Evolutionary conservation across 2,113 vertebrate genomes (phyloP), one percentile per base, ranked within the genome.

Genomic region (Athene cunicularia): DNA sequence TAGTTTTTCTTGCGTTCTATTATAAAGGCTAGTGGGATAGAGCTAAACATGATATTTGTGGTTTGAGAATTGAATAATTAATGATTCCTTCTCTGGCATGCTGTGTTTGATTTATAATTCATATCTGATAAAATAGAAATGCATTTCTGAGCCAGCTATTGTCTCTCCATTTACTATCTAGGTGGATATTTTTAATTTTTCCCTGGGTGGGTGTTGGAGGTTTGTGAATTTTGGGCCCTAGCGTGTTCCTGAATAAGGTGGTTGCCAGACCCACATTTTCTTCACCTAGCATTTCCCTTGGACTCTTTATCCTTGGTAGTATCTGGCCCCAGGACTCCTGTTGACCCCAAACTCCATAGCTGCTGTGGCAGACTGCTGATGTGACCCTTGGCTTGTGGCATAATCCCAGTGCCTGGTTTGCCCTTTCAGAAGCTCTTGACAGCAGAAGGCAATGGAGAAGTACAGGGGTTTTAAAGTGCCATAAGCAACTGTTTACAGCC

Each of bases 71-170:
- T 97, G 74, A 87, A 96, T 95, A 93, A 94, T 95, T 95, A 70
- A 96, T 90, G 85, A 62, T 80, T 86, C n/a, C 12, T 93, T 76
- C 72, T 90, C 60, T 60, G 58, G 64, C 84, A 83, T 93, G 27
- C 67, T 97, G 70, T 88, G 52, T 95, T 94, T 85, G 89, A 91
- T 97, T 94, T 93, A 96, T 95, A 94, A 95, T 95, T 96, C 56
- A 89, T 95, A 81, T 60, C 55, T 84, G 88, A 55, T 92, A 92
- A 83, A 90, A 77, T 23, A 80, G 67, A 89, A 91, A 80, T 63
- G 55, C 20, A 73, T 60, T 73, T 94, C 60, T 85, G 64, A 92
- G 79, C 66, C 53, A 50, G 41, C 56, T 70, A 43, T 80, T 4
- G 5, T 50, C 41, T 92, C 28, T 71, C 39, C 66, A 11, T 86